Evolutionary conservation across 2,888 invertebrate species (phyloP).

Genomic region (Liopterus haemorrhoidalis): DNA sequence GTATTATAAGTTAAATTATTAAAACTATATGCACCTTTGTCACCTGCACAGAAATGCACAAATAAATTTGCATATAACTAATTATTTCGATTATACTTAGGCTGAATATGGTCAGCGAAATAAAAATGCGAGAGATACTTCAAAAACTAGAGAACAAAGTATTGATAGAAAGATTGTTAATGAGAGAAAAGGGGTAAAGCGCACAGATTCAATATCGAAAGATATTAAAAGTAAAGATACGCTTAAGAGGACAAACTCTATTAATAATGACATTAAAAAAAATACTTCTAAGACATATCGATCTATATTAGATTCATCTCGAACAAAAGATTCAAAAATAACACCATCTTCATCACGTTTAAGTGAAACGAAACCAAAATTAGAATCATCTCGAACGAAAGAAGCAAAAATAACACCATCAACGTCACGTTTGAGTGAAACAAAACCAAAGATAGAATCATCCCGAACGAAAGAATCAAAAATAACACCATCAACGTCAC

Average conservation of each 20-base stretch:
- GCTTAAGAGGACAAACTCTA: too few relatives aligned
- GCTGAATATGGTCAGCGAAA: conserved; percentile 19
- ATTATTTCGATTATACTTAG: conserved; percentile 15
- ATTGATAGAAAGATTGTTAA: conserved; percentile 17
- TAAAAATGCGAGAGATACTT: conserved; percentile 13
- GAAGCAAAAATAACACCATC: conserved; percentile 4
- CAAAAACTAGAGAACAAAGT: conserved; percentile 18
- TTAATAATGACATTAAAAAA: conserved; percentile 1
- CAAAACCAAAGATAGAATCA: too few relatives aligned
- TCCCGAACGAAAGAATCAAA: not conserved
- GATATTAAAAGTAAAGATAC: too few relatives aligned
- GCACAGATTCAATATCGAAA: not conserved
- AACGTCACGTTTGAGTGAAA: not conserved
- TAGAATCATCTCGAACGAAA: conserved; percentile 6
- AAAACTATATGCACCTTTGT: not conserved
- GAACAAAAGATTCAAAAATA: conserved; percentile 13
- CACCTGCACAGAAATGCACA: conserved; percentile 4
- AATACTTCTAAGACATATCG: not conserved
- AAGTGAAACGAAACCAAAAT: conserved; percentile 1
- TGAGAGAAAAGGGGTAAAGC: too few relatives aligned
- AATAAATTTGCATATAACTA: conserved; percentile 13
- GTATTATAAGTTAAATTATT: conserved; percentile 11
- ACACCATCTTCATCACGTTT: not conserved
- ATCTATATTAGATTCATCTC: not conserved
- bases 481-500: conserved; percentile 8